phyloP scores from a whole-genome alignment of 1,140 invertebrate genomes.

The Lepidurus packardi region DNA sequence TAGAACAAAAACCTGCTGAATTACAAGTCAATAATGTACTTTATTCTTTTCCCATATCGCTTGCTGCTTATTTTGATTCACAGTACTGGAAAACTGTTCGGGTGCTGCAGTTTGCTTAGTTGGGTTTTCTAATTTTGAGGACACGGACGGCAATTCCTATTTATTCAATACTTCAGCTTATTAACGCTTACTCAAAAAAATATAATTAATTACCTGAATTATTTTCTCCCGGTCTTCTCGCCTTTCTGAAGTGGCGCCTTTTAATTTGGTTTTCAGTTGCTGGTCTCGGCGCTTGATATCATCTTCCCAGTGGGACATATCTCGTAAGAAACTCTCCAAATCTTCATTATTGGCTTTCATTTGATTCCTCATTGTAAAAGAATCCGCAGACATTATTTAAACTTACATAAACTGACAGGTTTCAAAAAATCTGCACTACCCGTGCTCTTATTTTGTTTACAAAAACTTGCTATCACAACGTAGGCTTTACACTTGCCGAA shows the following conservation, averaged over 20 bases:
- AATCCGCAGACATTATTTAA: constrained; percentile 38
- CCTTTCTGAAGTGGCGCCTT: constrained; percentile 19
- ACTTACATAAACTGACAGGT: too few species aligned
- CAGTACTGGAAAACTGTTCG: constrained; percentile 16
- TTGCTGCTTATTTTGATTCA: constrained; percentile 44
- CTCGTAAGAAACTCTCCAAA: constrained; percentile 63
- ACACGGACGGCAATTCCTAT: neutral
- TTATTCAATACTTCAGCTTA: neutral
- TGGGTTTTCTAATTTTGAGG: neutral
- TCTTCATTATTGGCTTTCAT: constrained; percentile 66
- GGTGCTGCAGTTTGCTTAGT: neutral
- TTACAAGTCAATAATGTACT: constrained; percentile 37
- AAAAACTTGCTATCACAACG: too few species aligned
- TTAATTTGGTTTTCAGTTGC: constrained; percentile 44
- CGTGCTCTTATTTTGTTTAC: too few species aligned
- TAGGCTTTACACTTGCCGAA: too few species aligned
- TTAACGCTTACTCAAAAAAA: too few species aligned
- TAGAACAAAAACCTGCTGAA: neutral
- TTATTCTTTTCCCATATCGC: constrained; percentile 47
- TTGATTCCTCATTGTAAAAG: constrained; percentile 59
- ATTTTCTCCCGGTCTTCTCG: constrained; percentile 32
- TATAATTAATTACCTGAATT: constrained; percentile 29
- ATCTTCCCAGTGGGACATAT: constrained; percentile 73
- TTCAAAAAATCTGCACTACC: too few species aligned
- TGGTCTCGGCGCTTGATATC: constrained; percentile 77